Evolutionary conservation across 2,797 vertebrate genomes (phyloP), one percentile per base, ranked within the genome.

Genomic region (Semotilus atromaculatus): DNA sequence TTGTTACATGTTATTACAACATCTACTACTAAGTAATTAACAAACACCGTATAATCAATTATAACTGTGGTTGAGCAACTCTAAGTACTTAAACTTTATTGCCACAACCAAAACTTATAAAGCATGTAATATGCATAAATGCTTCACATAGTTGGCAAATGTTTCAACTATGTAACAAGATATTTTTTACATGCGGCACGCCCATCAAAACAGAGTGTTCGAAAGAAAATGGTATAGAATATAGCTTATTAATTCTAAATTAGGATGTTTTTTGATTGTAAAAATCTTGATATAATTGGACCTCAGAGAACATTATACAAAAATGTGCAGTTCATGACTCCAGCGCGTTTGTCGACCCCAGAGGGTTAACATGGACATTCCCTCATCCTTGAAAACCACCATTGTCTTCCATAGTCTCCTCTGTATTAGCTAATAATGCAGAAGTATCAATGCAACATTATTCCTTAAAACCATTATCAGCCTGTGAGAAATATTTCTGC

Each of bases 401-500:
- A 18, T 10, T 4, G 4, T 6, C 10, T 21, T 40, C 55, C 38
- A 55, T 53, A 34, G 14, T 74, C 58, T 75, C 36, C 23, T 74
- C 40, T 48, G 31, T 81, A 85, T 84, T 72, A 36, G 80, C 82
- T 83, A 64, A 79, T 70, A 82, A 86, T 83, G 68, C 70, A 81
- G 45, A 70, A 74, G 77, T 77, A 81, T 76, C 76, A 13, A 40
- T 48, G 60, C 60, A 67, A 66, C 79, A 86, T 89, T 86, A 87
- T 91, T 73, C 82, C 55, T 75, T 87, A 89, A 60, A 82, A 51
- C 55, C 45, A 85, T 80, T 87, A 92, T 90, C 86, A 94, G 85
- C 88, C 91, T 53, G 89, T 92, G 92, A 93, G 92, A 92, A 94
- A 94, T 92, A 90, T 89, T 94, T 93, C 90, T 90, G 89, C 92